A percentile compares a stretch with the other conserved stretches of the same genome.
phyloP scores from a whole-genome alignment of 1,140 invertebrate genomes.

The Drosophila asahinai region DNA sequence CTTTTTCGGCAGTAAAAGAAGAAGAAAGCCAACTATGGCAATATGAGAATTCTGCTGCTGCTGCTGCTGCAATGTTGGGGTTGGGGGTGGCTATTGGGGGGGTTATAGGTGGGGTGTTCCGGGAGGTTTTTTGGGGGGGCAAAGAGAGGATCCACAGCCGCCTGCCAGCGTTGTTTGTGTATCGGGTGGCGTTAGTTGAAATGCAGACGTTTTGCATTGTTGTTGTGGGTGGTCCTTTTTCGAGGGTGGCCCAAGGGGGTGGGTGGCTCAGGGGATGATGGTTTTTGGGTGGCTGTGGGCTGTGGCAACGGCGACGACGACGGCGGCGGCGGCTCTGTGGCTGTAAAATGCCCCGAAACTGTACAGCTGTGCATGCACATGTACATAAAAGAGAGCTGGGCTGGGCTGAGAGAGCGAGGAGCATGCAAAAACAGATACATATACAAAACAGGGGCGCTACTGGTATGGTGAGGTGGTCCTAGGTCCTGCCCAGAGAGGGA shows the following conservation, averaged over 20 bases:
- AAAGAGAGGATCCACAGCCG: constrained; percentile 26
- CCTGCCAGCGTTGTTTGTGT: constrained; percentile 61
- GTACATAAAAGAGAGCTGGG: constrained; percentile 61
- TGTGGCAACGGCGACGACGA: constrained; percentile 44
- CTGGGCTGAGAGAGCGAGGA: constrained; percentile 33
- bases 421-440: constrained; percentile 76
- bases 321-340: constrained; percentile 59
- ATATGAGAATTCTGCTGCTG: constrained; percentile 63
- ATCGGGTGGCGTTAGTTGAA: constrained; percentile 80
- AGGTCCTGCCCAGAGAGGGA: constrained; percentile 2
- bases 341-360: constrained; percentile 81
- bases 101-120: background rate
- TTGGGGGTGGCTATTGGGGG: background rate
- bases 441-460: constrained; percentile 64
- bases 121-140: constrained; percentile 8
- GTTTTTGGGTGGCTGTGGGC: constrained; percentile 35
- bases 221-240: constrained; percentile 60
- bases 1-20: constrained; percentile 64
- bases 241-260: constrained; percentile 17
- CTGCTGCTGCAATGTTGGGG: constrained; percentile 50
- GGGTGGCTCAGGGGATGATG: constrained; percentile 32
- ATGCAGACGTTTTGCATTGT: constrained; percentile 82
- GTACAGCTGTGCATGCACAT: constrained; percentile 75
- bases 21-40: constrained; percentile 54
- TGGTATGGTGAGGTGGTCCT: constrained; percentile 1